Percentiles rank a stretch among this genome's conserved stretches.
phyloP scores from a whole-genome alignment of 2,113 vertebrate genomes.

The Solenodon paradoxus region DNA sequence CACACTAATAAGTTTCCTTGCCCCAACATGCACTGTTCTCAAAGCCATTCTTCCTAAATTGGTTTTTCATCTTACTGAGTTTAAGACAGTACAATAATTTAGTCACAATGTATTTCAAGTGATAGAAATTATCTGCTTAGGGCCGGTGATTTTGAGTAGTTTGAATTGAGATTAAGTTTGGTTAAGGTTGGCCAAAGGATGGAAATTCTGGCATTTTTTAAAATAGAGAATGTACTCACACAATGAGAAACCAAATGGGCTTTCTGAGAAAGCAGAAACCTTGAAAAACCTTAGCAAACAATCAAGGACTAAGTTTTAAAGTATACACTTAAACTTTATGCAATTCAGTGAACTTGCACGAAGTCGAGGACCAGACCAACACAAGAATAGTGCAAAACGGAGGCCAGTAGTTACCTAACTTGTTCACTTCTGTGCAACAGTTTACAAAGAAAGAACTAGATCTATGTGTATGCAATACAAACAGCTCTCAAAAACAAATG shows the following conservation, averaged over 20 bases:
- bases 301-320: conserved; percentile 16
- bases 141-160: neutral
- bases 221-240: neutral
- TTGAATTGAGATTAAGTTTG: conserved; percentile 29
- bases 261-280: conserved; percentile 2
- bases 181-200: neutral
- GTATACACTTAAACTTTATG: neutral
- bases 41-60: neutral
- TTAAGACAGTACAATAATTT: neutral
- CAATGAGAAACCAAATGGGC: neutral
- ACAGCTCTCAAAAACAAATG: neutral
- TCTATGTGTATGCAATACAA: neutral
- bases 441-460: conserved; percentile 13
- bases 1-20: neutral
- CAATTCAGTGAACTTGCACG: neutral
- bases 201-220: conserved; percentile 17
- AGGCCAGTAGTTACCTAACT: neutral
- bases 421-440: neutral
- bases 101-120: neutral
- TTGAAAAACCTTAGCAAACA: neutral
- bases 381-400: neutral
- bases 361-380: neutral
- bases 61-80: neutral
- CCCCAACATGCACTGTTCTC: neutral
- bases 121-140: neutral